Evolutionary conservation across 2,797 vertebrate genomes (phyloP).

Genomic region (Capromys pilorides): DNA sequence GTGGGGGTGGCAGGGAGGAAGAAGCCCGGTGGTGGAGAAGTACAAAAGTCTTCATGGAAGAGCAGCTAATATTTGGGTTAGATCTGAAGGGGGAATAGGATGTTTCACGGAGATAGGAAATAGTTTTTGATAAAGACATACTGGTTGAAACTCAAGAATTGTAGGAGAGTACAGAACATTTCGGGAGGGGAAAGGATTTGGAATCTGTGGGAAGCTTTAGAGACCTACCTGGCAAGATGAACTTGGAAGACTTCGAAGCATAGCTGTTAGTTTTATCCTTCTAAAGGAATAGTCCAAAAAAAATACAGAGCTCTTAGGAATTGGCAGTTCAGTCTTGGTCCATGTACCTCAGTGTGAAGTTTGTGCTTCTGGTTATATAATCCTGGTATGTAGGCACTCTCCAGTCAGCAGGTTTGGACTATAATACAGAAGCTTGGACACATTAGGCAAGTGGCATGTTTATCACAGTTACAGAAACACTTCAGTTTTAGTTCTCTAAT

Average conservation of each 20-base stretch:
- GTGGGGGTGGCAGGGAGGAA: not conserved
- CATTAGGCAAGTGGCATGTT: not conserved
- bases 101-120: not conserved
- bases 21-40: not conserved
- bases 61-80: not conserved
- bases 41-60: not conserved
- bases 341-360: not conserved
- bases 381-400: not conserved
- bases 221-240: not conserved
- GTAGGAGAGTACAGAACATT: not conserved
- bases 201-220: not conserved
- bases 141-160: not conserved
- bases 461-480: not conserved
- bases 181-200: not conserved
- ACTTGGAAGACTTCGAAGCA: not conserved
- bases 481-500: not conserved
- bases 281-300: not conserved
- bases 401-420: not conserved
- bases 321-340: not conserved
- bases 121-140: not conserved
- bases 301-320: not conserved
- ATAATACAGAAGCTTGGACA: not conserved
- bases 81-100: not conserved
- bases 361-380: not conserved
- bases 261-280: not conserved